A percentile compares a stretch with the other conserved stretches of the same genome.
phyloP scores from a whole-genome alignment of 1,140 invertebrate species.

The Matsumurasca onukii region DNA sequence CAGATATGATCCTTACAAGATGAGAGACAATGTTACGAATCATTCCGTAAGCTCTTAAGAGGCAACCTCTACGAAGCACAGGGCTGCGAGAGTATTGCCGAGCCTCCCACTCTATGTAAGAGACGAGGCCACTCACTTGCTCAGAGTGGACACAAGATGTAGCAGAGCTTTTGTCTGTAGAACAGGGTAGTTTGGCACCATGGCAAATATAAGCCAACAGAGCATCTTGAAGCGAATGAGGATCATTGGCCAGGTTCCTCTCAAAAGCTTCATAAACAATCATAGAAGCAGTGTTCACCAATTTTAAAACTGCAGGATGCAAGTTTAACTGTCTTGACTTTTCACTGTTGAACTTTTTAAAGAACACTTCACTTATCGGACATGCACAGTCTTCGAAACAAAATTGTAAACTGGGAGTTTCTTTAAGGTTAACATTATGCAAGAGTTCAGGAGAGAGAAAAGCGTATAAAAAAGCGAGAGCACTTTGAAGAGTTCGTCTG shows the following conservation, averaged over 20 bases:
- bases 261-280: slow-evolving; percentile 61
- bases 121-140: slow-evolving; percentile 70
- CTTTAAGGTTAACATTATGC: slow-evolving; percentile 55
- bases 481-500: slow-evolving; percentile 86
- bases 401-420: slow-evolving; percentile 80
- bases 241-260: slow-evolving; percentile 59
- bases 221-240: slow-evolving; percentile 75
- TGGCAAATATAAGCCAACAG: slow-evolving; percentile 83
- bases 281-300: slow-evolving; percentile 61
- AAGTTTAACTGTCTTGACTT: slow-evolving; percentile 57
- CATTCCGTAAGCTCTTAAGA: slow-evolving; percentile 75
- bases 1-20: slow-evolving; percentile 75
- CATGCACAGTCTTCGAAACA: slow-evolving; percentile 83
- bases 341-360: slow-evolving; percentile 54
- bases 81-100: slow-evolving; percentile 63
- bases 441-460: slow-evolving; percentile 63
- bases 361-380: slow-evolving; percentile 64
- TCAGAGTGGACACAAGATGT: slow-evolving; percentile 60
- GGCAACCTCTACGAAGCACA: slow-evolving; percentile 62
- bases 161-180: slow-evolving; percentile 5
- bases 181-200: slow-evolving; percentile 71
- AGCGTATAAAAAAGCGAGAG: slow-evolving; percentile 75
- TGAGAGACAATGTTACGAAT: slow-evolving; percentile 75
- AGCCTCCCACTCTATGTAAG: slow-evolving; percentile 74
- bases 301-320: slow-evolving; percentile 65